Conservation (phyloP, 2,113 vertebrate species). For the Manacus vitellinus region DNA sequence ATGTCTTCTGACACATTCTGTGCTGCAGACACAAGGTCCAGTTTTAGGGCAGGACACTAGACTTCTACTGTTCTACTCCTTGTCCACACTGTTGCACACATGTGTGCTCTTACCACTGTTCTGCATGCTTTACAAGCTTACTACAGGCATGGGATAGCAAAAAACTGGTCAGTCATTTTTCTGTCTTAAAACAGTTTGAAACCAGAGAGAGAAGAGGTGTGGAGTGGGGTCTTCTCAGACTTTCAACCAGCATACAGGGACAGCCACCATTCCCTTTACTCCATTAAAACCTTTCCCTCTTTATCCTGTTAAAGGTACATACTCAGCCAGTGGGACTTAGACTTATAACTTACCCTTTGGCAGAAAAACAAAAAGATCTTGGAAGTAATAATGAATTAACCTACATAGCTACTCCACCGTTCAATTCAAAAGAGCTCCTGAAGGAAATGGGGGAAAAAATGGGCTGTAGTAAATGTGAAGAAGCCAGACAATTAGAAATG, state of each 20-base stretch:
- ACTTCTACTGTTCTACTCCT: neutral
- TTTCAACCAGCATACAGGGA: neutral
- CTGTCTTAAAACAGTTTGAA: neutral
- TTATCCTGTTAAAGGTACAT: neutral
- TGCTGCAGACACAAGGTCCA: neutral
- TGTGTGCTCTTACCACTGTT: neutral
- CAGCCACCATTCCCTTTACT: neutral
- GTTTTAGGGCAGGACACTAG: neutral
- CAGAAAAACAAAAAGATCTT: neutral
- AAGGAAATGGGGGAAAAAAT: neutral
- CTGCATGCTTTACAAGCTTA: neutral
- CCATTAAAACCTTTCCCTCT: neutral
- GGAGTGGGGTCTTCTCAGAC: neutral
- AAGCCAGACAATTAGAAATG: neutral
- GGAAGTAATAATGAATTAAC: neutral
- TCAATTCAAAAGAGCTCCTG: neutral
- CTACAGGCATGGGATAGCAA: neutral
- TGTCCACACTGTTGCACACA: neutral
- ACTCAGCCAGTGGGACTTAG: neutral
- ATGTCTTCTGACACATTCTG: neutral
- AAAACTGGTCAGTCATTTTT: neutral
- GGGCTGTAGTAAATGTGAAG: neutral
- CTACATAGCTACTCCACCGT: neutral
- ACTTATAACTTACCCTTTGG: neutral
- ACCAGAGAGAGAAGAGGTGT: neutral